Conservation (phyloP, 2,113 vertebrate species). For the Trematomus loennbergii region DNA sequence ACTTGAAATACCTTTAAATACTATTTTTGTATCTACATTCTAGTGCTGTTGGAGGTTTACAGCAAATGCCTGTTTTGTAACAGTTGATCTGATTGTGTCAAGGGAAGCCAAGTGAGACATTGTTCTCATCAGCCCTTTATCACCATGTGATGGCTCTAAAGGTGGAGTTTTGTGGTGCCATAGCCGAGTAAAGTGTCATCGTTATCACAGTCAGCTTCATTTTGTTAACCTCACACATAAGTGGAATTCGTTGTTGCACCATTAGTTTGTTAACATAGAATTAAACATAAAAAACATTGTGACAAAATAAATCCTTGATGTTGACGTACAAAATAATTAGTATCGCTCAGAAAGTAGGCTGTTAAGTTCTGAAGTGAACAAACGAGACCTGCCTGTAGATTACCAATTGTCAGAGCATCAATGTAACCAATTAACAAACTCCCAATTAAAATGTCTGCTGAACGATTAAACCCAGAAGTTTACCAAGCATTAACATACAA, state of each 20-base stretch:
- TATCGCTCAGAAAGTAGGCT: neutral
- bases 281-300: neutral
- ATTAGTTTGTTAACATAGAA: conserved; percentile 6
- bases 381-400: conserved; percentile 50
- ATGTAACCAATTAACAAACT: conserved; percentile 71
- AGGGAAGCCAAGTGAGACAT: neutral
- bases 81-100: neutral
- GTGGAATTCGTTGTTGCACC: neutral
- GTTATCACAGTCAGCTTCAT: neutral
- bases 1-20: neutral
- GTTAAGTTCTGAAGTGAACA: conserved; percentile 46
- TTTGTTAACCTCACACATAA: neutral
- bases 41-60: neutral
- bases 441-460: conserved; percentile 65
- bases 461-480: conserved; percentile 70
- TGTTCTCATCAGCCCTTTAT: neutral
- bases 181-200: neutral
- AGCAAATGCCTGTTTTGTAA: neutral
- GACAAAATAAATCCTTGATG: neutral
- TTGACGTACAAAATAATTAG: too few species aligned
- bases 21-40: neutral
- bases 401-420: conserved; percentile 69
- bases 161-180: neutral
- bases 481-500: conserved; percentile 75
- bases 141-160: neutral